Evolutionary conservation across 2,113 vertebrate genomes (phyloP), one percentile per base, ranked within the genome.

Genomic region (Phocoena sinus): DNA sequence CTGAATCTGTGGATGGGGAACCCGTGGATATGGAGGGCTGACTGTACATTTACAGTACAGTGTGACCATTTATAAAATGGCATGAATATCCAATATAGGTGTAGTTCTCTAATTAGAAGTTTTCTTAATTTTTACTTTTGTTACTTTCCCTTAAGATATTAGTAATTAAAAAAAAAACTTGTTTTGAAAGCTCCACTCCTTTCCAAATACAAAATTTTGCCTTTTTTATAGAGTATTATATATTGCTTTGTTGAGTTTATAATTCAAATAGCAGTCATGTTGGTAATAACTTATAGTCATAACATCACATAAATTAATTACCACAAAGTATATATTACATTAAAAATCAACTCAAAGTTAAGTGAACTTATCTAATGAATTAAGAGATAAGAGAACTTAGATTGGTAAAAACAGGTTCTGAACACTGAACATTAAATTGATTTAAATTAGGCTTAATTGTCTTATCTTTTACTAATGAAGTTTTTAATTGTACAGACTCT

Each of bases 281-380:
- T 81, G 58, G n/a, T 76, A 90, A 85, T 76, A 86, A 89, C 10
- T 91, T 85, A 87, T 8, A 65, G 21, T 87, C 11, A 97, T 26
- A 88, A 53, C 5, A 93, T 33, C 44, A 93, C 23, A 77, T 81
- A 71, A 63, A 56, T 87, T 81, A 87, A 68, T n/a, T 87, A 92
- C 11, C 44, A 95, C 62, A 93, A 84, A 88, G 58, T 62, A 36
- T 80, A 80, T n/a, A 94, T 53, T 73, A 89, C 26, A 88, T 13
- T 83, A 88, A 94, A 84, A 71, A 95, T 90, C 14, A 89, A 84
- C 70, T 88, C 25, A 90, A 89, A 93, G 70, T 83, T 90, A 94
- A 90, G 25, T 89, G 23, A 88, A 73, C 21, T 86, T 85, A 70
- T 28, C 41, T 60, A 95, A 62, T 25, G 76, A 62, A 44, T 38